phyloP scores from a whole-genome alignment of 2,797 vertebrate genomes.

The Eremophila alpestris region DNA sequence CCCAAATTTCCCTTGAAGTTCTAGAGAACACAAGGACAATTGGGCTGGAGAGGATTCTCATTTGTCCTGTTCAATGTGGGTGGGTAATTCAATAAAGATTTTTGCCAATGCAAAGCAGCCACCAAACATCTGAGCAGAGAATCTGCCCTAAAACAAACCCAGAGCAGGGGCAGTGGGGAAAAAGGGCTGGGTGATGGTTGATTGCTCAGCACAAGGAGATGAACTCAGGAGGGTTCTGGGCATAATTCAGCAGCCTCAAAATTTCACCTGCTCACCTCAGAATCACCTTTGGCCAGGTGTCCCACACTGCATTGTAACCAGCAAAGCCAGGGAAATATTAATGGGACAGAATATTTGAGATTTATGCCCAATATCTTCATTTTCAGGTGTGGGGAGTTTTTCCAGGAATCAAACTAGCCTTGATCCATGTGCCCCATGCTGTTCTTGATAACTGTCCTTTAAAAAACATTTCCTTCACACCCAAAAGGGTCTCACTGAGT shows the following conservation, averaged over 20 bases:
- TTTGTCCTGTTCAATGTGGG: neutral
- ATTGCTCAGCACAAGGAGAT: conserved; percentile 25
- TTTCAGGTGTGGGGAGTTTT: neutral
- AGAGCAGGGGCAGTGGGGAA: neutral
- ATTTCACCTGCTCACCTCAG: neutral
- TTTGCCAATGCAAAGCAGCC: neutral
- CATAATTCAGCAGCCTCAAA: neutral
- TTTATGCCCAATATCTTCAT: neutral
- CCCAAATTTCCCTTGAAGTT: neutral
- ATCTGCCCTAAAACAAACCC: neutral
- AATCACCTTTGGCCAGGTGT: neutral
- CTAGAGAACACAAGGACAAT: neutral
- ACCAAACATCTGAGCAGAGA: conserved; percentile 16
- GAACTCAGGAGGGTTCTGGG: neutral
- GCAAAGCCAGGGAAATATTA: neutral
- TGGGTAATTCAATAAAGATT: neutral
- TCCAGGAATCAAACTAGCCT: neutral
- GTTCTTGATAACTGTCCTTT: neutral
- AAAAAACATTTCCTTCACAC: neutral
- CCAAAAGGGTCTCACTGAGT: neutral
- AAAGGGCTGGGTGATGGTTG: neutral
- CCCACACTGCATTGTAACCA: neutral
- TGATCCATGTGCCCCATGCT: rapidly evolving
- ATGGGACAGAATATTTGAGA: neutral
- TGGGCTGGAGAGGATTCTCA: neutral